These are phyloP conservation scores for Euclidia mi DNA, from an alignment of 2,888 invertebrate species.

Conservation along the genomic window DNA sequence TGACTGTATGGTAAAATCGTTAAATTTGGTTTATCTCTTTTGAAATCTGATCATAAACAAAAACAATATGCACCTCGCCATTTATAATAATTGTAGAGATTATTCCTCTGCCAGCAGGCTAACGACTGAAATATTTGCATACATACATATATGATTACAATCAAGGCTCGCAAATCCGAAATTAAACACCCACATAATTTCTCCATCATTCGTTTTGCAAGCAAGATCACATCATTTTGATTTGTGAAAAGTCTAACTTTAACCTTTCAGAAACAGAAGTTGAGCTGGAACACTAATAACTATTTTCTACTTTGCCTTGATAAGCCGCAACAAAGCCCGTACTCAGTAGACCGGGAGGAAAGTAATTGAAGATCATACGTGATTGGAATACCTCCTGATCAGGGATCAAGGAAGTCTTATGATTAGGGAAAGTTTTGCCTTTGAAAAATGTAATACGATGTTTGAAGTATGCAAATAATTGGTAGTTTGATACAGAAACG, in stretches of 20 bases:
- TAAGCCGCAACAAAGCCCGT: conserved; percentile 61
- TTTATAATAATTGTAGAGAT: not conserved
- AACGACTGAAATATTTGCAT: conserved; percentile 1
- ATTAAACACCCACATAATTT: not conserved
- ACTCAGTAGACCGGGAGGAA: conserved; percentile 65
- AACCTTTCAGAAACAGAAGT: conserved; percentile 22
- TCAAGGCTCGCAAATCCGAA: not conserved
- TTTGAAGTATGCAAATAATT: not conserved
- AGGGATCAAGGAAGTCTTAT: conserved; percentile 33
- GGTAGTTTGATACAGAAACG: not conserved
- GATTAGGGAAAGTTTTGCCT: conserved; percentile 23
- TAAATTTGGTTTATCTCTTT: too few species aligned
- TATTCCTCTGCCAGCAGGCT: not conserved
- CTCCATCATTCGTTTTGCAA: not conserved
- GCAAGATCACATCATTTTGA: conserved; percentile 22
- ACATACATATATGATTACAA: not conserved
- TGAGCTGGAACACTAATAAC: conserved; percentile 44
- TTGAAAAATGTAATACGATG: conserved; percentile 25
- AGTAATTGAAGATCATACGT: conserved; percentile 76
- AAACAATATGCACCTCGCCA: too few species aligned
- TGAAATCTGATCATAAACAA: too few species aligned
- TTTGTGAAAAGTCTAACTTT: conserved; percentile 22
- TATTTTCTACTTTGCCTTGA: conserved; percentile 49
- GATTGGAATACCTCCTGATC: conserved; percentile 56
- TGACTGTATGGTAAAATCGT: too few species aligned